A percentile compares a stretch with the other conserved stretches of the same genome.
phyloP scores from a whole-genome alignment of 2,797 vertebrate genomes.

The Phylloscopus collybita region DNA sequence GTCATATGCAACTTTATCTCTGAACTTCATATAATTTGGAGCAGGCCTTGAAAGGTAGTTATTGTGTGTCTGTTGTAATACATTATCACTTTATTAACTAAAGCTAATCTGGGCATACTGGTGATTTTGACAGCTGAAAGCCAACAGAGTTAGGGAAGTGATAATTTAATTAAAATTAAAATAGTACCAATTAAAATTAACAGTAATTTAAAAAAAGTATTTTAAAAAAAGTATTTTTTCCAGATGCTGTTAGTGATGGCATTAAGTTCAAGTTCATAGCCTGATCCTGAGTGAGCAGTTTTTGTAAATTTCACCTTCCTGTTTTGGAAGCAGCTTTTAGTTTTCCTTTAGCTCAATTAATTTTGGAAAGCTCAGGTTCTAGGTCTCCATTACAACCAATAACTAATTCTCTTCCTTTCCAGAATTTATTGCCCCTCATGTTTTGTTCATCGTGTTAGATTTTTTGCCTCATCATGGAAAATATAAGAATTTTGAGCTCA shows the following conservation, averaged over 20 bases:
- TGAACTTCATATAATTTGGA: not conserved
- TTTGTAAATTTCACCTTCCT: not conserved
- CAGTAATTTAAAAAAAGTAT: not conserved
- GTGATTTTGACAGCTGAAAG: not conserved
- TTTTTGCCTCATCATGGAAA: not conserved
- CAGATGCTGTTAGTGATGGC: not conserved
- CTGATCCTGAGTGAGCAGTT: not conserved
- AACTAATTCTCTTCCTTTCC: not conserved
- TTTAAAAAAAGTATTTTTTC: not conserved
- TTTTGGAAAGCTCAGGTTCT: not conserved
- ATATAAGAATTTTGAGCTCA: not conserved
- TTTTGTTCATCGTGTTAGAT: not conserved
- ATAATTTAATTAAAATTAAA: not conserved
- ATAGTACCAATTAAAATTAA: not conserved
- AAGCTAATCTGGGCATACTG: not conserved
- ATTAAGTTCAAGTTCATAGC: not conserved
- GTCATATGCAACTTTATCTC: not conserved
- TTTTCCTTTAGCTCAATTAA: not conserved
- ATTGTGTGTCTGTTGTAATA: not conserved
- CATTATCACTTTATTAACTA: not conserved
- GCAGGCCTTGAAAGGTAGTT: not conserved
- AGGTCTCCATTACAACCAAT: not conserved
- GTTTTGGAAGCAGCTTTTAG: not conserved
- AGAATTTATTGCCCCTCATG: not conserved
- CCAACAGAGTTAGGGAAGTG: not conserved